These are phyloP conservation scores for Rhabdomys dilectus DNA, from an alignment of 2,113 vertebrate species.

Conservation along the genomic window DNA sequence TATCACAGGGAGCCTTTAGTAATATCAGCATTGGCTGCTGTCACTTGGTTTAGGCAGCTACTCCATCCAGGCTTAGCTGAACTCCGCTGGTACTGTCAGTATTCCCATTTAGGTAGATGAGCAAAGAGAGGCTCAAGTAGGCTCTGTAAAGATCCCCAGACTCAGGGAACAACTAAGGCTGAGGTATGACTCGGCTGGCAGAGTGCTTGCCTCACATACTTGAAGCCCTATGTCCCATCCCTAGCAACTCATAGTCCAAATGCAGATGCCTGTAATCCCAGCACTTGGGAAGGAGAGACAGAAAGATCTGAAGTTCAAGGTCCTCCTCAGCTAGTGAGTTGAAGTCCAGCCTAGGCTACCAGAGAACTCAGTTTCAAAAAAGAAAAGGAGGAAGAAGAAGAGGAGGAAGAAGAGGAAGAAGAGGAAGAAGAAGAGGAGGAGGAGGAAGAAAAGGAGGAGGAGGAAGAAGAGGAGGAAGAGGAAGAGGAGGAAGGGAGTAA, in stretches of 20 bases:
- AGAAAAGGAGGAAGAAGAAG: background rate
- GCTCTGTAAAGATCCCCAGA: background rate
- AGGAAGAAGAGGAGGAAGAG: too few species aligned
- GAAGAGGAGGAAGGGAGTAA: too few species aligned
- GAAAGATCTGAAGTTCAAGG: background rate
- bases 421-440: accelerated
- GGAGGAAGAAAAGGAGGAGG: too few species aligned
- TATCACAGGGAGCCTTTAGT: background rate
- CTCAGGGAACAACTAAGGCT: background rate
- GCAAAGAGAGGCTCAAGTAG: background rate
- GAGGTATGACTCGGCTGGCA: background rate
- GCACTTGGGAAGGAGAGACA: background rate
- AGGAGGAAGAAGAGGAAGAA: background rate
- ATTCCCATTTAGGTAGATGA: background rate
- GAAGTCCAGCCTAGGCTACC: background rate
- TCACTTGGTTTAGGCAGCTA: background rate
- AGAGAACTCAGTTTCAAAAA: background rate
- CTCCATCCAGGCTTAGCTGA: background rate
- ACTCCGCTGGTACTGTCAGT: background rate
- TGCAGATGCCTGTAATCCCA: background rate
- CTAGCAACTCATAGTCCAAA: background rate
- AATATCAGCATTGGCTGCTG: background rate
- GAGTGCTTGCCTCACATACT: too few species aligned
- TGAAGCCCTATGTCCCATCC: background rate
- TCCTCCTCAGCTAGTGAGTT: background rate